These are phyloP conservation scores for Cuniculus paca DNA, from an alignment of 2,797 vertebrate species.

Conservation along the genomic window DNA sequence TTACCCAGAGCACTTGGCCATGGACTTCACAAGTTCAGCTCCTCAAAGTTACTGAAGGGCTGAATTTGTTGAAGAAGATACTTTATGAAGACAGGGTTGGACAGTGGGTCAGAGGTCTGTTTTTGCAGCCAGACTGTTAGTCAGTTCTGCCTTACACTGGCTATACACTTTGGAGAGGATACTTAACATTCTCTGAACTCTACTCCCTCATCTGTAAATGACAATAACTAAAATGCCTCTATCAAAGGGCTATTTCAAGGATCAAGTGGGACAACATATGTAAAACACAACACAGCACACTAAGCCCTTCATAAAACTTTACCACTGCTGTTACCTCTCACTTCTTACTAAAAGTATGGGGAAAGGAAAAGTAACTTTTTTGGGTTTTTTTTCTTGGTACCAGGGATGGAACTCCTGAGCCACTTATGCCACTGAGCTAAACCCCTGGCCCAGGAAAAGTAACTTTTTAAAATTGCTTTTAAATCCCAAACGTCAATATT, in stretches of 20 bases:
- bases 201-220: slow-evolving; percentile 13
- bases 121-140: background rate
- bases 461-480: slow-evolving; percentile 22
- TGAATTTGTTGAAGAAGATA: background rate
- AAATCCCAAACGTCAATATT: slow-evolving; percentile 21
- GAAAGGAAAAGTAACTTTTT: background rate
- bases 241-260: background rate
- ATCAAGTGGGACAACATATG: background rate
- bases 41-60: slow-evolving; percentile 16
- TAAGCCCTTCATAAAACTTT: background rate
- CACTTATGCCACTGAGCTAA: no score
- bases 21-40: background rate
- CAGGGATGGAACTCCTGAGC: no score
- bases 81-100: background rate
- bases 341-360: background rate
- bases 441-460: no score
- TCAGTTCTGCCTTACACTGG: background rate
- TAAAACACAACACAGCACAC: slow-evolving; percentile 30
- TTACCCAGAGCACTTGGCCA: background rate
- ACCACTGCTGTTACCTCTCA: background rate
- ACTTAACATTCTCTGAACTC: background rate
- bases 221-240: background rate
- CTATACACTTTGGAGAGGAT: background rate
- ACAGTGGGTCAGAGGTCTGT: background rate
- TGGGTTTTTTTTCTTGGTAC: no score